Percentiles rank a stretch among this genome's conserved stretches.
Evolutionary conservation across 2,888 invertebrate species (phyloP).

Genomic region (Lordiphosa fenestrarum): DNA sequence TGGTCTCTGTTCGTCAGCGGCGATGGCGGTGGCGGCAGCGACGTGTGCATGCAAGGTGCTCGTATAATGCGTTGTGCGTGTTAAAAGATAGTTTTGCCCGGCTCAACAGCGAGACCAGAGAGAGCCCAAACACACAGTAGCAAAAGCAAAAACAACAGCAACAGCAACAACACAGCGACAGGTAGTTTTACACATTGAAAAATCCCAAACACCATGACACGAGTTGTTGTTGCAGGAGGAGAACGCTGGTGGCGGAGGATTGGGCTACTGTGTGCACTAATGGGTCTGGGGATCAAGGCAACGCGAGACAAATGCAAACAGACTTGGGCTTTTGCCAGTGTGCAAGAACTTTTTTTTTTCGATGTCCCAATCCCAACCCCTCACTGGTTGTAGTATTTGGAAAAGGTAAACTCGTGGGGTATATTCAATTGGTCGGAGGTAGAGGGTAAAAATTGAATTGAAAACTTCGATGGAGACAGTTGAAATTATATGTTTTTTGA

Average conservation of each 20-base stretch:
- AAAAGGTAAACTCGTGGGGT: too few species aligned
- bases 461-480: too few species aligned
- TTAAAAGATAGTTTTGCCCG: slow-evolving; percentile 74
- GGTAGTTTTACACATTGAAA: slow-evolving; percentile 74
- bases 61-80: slow-evolving; percentile 74
- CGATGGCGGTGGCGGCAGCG: slow-evolving; percentile 43
- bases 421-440: too few species aligned
- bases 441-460: too few species aligned
- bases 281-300: slow-evolving; percentile 73
- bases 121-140: slow-evolving; percentile 23
- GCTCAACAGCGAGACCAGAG: slow-evolving; percentile 58
- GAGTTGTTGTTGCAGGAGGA: slow-evolving; percentile 17
- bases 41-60: slow-evolving; percentile 71
- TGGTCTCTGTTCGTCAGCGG: slow-evolving; percentile 9
- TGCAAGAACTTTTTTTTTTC: slow-evolving; percentile 3
- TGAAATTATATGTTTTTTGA: too few species aligned
- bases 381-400: too few species aligned
- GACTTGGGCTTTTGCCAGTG: slow-evolving; percentile 42
- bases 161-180: slow-evolving; percentile 49
- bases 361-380: neutral
- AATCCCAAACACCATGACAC: slow-evolving; percentile 72
- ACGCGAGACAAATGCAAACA: slow-evolving; percentile 69
- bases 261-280: slow-evolving; percentile 56
- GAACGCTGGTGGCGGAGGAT: slow-evolving; percentile 16
- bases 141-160: slow-evolving; percentile 12